Evolutionary conservation across 2,888 invertebrate genomes (phyloP).

Genomic region (Formica aserva): DNA sequence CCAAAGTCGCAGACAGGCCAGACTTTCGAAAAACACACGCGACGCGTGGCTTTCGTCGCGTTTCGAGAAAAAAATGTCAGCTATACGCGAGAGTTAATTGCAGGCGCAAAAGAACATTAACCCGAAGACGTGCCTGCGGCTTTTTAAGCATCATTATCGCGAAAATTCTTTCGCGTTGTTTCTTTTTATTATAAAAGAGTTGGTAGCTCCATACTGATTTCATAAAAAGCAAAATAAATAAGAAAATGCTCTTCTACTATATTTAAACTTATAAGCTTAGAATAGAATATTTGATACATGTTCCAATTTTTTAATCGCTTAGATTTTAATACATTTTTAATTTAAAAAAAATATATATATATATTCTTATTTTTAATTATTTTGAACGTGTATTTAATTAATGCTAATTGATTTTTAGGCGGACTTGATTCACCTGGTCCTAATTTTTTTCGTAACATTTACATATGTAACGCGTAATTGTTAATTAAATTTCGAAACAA

Average conservation of each 20-base stretch:
- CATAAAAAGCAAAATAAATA: not conserved
- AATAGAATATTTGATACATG: no score
- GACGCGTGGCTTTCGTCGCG: conserved; percentile 28
- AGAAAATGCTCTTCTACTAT: not conserved
- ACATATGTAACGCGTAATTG: not conserved
- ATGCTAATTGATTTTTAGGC: not conserved
- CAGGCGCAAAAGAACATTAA: not conserved
- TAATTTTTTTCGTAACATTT: not conserved
- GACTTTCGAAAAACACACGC: conserved; percentile 65
- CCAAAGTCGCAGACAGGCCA: conserved; percentile 74
- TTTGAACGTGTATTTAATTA: not conserved
- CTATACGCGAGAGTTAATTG: conserved; percentile 2
- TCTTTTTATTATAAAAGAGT: not conserved
- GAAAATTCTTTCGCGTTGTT: not conserved
- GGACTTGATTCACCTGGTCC: not conserved
- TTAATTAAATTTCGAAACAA: not conserved
- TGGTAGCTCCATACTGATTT: not conserved
- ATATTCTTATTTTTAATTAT: not conserved
- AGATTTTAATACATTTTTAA: not conserved
- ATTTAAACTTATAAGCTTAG: not conserved
- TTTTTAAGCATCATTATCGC: not conserved
- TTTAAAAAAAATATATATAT: not conserved
- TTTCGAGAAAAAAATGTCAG: conserved; percentile 9
- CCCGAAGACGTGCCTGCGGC: not conserved
- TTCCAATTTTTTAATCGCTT: not conserved